Evolutionary conservation across 2,888 invertebrate genomes (phyloP).

Genomic region (Scrobipalpa costella): DNA sequence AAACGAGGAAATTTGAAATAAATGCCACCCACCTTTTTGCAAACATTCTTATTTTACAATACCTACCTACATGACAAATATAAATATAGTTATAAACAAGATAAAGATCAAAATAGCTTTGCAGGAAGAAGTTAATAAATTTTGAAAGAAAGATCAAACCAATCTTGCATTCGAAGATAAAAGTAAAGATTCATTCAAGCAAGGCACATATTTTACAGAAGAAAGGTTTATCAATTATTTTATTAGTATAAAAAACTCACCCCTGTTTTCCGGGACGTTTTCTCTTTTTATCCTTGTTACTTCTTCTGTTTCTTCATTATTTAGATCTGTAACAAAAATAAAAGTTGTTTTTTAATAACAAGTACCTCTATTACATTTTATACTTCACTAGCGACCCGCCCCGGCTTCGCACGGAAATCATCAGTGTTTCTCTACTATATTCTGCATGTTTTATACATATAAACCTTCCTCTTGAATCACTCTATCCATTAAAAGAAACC

Average conservation of each 20-base stretch:
- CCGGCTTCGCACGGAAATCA: too few species aligned
- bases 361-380: background rate
- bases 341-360: background rate
- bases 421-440: too few species aligned
- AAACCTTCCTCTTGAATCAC: too few species aligned
- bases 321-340: slow-evolving; percentile 60
- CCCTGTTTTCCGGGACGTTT: slow-evolving; percentile 76
- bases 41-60: slow-evolving; percentile 7
- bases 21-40: background rate
- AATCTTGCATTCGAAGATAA: slow-evolving; percentile 30
- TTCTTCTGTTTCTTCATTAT: slow-evolving; percentile 66
- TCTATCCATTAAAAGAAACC: too few species aligned
- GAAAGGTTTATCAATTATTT: background rate
- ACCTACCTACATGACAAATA: slow-evolving; percentile 5
- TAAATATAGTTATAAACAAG: slow-evolving; percentile 24
- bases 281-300: slow-evolving; percentile 74
- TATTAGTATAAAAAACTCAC: slow-evolving; percentile 51
- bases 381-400: too few species aligned
- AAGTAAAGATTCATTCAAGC: slow-evolving; percentile 43
- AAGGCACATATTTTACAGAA: slow-evolving; percentile 43
- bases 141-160: slow-evolving; percentile 32
- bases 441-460: too few species aligned
- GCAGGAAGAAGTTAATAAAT: slow-evolving; percentile 33
- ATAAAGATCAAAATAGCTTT: slow-evolving; percentile 26
- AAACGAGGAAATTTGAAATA: background rate